Evolutionary conservation across 1,140 invertebrate species (phyloP), one percentile per base, ranked within the genome.

Genomic region (Bombus haemorrhoidalis): DNA sequence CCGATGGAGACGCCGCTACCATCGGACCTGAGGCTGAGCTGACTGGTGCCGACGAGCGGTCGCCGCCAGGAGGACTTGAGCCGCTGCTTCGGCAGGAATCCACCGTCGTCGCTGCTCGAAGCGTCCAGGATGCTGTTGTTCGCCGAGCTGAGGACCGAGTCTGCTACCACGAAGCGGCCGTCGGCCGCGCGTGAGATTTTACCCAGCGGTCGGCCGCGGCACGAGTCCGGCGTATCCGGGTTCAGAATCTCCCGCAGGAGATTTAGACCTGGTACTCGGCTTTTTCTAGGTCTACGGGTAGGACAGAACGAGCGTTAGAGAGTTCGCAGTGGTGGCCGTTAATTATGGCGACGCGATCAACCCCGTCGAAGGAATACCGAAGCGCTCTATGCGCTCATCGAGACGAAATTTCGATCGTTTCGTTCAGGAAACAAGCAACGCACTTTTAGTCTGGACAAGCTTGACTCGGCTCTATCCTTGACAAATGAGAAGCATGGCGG

Each of bases 221-320:
- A 96, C 68, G 95, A 95, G 86, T 94, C 95, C 85, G 93, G 95
- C 6, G 94, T 96, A 89, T 94, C 96, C 90, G 95, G 96, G 95
- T 93, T 96, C 69, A 96, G 93, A 82, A 96, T 95, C 90, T 96
- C 95, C 34, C 95, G 95, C 89, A 97, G 94, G 88, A 97, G 96
- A 94, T 96, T 97, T 96, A 98, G 95, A 98, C 98, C 97, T 98
- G 98, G 97, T 98, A 98, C 97, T 98, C 98, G 96, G 97, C 97
- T 97, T 97, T 98, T 97, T 97, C 97, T 97, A 97, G 97, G 96
- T 98, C 98, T 98, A 96, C 76, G 73, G 74, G 92, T 90, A 86
- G 93, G 79, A 94, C 66, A 94, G 81, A 93, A 91, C 83, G 86
- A 69, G 78, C 83, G 89, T 90, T 90, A 90, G 88, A 90, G 28